Base-by-base conservation (phyloP, 2,113 vertebrate genomes). In the Edolisoma coerulescens region DNA sequence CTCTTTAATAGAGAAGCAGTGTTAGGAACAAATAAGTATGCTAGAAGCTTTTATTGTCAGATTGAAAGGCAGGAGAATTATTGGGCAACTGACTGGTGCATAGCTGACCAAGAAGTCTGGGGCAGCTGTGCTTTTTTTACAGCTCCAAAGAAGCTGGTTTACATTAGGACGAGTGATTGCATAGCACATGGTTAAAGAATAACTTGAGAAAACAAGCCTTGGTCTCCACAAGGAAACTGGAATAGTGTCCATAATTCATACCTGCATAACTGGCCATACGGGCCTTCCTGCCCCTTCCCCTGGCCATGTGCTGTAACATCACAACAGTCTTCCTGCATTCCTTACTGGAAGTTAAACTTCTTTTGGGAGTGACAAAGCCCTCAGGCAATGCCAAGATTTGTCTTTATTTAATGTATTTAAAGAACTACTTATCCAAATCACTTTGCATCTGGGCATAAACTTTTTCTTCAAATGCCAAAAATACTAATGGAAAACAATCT, bases 221-320 rank as follows among this genome's bases (percentile, higher is more conserved):
- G 44, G 13, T 80, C 87, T 85, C 69, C 41, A 59, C 5, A 4
- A 91, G 61, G 56, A 83, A 85, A 60, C 60, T 76, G 44, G 78
- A 84, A 91, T 7, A 19, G 16, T 17, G 44, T 73, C n/a, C 4
- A 0, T 59, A 90, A 69, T 60, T 86, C 50, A 69, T 35, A 84
- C 5, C 33, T 64, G 37, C 32, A 52, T 44, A 83, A 76, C 11
- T 71, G 45, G 44, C 44, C 53, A 11, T 18, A 44, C 1, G 6
- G 42, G 27, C 42, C 32, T 64, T 68, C 64, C 60, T 56, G 65
- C 21, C 32, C 33, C 16, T 64, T 69, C 3, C 30, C 14, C 13
- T 3, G 2, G 21, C 19, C 2, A 1, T 1, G 4, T 6, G 5
- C 33, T 33, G 18, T 39, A 45, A 82, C 42, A 44, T 11, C 4